phyloP scores from a whole-genome alignment of 2,888 invertebrate genomes.

The Rhopalosiphum nymphaeae region DNA sequence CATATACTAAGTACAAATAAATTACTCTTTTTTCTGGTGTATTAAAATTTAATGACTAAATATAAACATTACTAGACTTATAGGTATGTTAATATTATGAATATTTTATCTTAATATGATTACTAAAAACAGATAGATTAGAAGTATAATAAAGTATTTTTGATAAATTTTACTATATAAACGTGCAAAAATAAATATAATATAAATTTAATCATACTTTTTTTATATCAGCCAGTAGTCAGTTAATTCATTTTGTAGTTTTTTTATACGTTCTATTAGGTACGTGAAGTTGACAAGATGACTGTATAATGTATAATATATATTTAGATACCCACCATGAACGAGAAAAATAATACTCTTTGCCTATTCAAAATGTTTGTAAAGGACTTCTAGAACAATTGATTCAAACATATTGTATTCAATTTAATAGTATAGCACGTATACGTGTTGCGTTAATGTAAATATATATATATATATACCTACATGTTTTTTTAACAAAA shows the following conservation, averaged over 20 bases:
- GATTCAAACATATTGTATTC: slow-evolving; percentile 40
- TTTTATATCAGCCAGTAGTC: background rate
- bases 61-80: background rate
- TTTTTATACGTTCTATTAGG: background rate
- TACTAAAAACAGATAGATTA: background rate
- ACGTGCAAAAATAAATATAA: background rate
- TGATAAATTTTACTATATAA: background rate
- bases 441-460: slow-evolving; percentile 2
- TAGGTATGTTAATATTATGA: background rate
- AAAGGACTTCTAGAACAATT: slow-evolving; percentile 45
- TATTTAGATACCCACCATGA: background rate
- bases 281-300: slow-evolving; percentile 18
- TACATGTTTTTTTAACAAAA: background rate
- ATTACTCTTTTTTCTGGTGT: background rate
- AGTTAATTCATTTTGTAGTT: slow-evolving; percentile 33
- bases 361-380: slow-evolving; percentile 35
- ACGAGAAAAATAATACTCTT: slow-evolving; percentile 42
- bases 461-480: slow-evolving; percentile 5
- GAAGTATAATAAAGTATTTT: background rate
- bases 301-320: slow-evolving; percentile 13
- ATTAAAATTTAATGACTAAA: background rate
- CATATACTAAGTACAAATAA: background rate
- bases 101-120: background rate
- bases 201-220: slow-evolving; percentile 4
- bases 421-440: slow-evolving; percentile 23